A percentile compares a stretch with the other conserved stretches of the same genome.
Conservation (phyloP, 2,888 invertebrate genomes). For the Pristionchus entomophagus region DNA sequence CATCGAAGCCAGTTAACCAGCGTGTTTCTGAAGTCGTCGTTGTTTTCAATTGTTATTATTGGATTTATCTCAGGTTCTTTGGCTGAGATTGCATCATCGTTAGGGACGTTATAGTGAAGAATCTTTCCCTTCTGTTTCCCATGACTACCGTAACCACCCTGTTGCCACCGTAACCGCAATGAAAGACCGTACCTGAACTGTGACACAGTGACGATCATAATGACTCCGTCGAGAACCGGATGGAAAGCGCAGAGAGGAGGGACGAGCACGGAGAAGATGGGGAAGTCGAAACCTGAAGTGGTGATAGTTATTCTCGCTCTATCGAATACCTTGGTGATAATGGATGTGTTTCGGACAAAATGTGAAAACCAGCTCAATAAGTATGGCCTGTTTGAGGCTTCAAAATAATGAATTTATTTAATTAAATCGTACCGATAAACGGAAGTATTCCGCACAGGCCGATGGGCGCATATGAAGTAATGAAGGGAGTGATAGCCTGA, state of each 20-base stretch:
- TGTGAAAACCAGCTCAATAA: background rate
- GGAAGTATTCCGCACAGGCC: background rate
- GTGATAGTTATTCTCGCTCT: too few relatives aligned
- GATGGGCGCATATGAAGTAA: background rate
- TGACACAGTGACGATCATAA: background rate
- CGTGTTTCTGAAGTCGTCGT: background rate
- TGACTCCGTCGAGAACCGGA: background rate
- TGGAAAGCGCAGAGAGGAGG: slow-evolving; percentile 4
- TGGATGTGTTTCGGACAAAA: background rate
- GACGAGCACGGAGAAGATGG: background rate
- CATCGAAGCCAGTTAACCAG: background rate
- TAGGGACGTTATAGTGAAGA: background rate
- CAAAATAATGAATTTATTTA: background rate
- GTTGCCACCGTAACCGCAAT: background rate
- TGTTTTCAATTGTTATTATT: background rate
- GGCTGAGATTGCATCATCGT: background rate
- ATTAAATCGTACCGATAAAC: background rate
- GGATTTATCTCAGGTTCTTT: background rate
- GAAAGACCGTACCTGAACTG: background rate
- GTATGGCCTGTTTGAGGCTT: background rate
- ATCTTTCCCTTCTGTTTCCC: background rate
- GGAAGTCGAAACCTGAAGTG: background rate
- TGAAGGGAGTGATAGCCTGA: slow-evolving; percentile 1
- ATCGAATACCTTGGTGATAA: too few relatives aligned
- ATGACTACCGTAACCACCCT: background rate